Percentiles rank a stretch among this genome's conserved stretches.
Conservation (phyloP, 2,797 vertebrate species). For the Astyanax mexicanus region DNA sequence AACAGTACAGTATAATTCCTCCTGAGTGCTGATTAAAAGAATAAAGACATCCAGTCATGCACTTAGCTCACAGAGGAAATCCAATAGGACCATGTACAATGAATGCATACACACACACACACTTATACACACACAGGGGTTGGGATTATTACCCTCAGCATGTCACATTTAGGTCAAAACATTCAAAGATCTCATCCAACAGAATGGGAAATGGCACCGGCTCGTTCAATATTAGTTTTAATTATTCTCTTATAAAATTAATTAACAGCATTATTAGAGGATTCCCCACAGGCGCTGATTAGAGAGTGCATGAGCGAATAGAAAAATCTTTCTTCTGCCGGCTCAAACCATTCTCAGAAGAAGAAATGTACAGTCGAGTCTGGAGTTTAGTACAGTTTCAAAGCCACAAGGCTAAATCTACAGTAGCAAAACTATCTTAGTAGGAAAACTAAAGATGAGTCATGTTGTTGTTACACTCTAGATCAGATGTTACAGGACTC, state of each 20-base stretch:
- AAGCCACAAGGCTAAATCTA: not conserved
- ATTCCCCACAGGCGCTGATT: constrained; percentile 62
- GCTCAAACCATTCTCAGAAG: not conserved
- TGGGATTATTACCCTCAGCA: constrained; percentile 6
- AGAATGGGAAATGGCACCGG: constrained; percentile 51
- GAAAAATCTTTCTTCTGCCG: constrained; percentile 47
- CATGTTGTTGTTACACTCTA: too few species aligned
- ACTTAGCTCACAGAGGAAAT: constrained; percentile 4
- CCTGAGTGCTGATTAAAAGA: constrained; percentile 46
- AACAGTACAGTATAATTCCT: constrained; percentile 36
- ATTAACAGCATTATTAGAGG: constrained; percentile 70
- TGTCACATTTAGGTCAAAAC: constrained; percentile 45
- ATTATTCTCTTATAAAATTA: constrained; percentile 68
- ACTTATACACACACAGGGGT: constrained; percentile 6
- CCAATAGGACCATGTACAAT: not conserved
- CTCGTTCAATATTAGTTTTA: constrained; percentile 64
- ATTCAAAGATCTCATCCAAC: constrained; percentile 3
- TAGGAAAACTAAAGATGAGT: too few species aligned
- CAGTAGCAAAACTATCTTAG: too few species aligned
- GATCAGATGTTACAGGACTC: too few species aligned
- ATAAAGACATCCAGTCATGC: constrained; percentile 38
- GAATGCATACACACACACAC: not conserved
- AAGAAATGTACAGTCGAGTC: not conserved
- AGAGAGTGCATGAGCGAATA: constrained; percentile 56
- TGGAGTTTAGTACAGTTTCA: not conserved